A percentile compares a stretch with the other conserved stretches of the same genome.
These are phyloP conservation scores for Drosophila takahashii DNA, from an alignment of 1,140 invertebrate genomes.

Conservation along the genomic window DNA sequence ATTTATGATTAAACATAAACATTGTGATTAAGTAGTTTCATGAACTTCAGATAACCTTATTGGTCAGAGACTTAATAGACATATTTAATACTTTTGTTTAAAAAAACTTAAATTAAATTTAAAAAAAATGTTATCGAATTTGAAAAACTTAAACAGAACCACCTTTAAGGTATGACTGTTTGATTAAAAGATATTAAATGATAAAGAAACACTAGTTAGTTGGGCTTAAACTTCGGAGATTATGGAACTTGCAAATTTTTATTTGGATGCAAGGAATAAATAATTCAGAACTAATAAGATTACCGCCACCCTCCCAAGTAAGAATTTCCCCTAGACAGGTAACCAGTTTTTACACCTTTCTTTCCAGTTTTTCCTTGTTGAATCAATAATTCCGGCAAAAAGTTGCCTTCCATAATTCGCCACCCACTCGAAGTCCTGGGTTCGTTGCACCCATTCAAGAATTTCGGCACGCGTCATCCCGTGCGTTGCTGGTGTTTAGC, in stretches of 20 bases:
- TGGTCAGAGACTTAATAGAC: too few relatives aligned
- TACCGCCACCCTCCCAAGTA: neutral
- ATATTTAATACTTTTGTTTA: too few relatives aligned
- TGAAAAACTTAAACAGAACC: too few relatives aligned
- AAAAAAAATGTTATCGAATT: too few relatives aligned
- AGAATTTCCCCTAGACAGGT: neutral
- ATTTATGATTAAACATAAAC: neutral
- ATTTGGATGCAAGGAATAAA: neutral
- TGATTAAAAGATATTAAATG: too few relatives aligned
- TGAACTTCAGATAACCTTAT: too few relatives aligned
- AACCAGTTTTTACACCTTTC: conserved; percentile 3
- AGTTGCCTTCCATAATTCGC: conserved; percentile 11
- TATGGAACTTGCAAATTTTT: too few relatives aligned
- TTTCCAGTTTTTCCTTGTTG: conserved; percentile 31
- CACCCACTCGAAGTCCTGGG: conserved; percentile 21
- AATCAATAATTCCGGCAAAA: conserved; percentile 30
- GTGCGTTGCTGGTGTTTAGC: conserved; percentile 23
- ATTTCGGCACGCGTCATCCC: conserved; percentile 32
- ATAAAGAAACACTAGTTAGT: too few relatives aligned
- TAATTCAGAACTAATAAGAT: neutral
- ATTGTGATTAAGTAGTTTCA: neutral
- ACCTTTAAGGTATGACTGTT: too few relatives aligned
- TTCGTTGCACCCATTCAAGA: conserved; percentile 36
- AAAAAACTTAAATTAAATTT: too few relatives aligned
- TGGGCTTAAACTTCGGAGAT: too few relatives aligned